Evolutionary conservation across 2,888 invertebrate species (phyloP).

Genomic region (Acrobasis consociella): DNA sequence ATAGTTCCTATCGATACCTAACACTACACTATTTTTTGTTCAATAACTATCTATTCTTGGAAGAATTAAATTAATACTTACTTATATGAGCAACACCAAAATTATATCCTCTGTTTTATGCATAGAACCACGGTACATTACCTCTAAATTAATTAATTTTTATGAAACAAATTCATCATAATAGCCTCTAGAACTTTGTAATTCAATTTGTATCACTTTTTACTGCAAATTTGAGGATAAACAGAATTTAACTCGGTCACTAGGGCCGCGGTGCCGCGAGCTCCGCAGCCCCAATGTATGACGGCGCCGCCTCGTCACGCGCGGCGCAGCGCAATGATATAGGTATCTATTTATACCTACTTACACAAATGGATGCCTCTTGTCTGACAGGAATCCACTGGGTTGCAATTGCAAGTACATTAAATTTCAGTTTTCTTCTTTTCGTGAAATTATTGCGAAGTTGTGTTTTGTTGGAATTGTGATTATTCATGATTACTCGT

Average conservation of each 20-base stretch:
- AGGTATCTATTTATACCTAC: not conserved
- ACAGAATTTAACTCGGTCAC: constrained; percentile 8
- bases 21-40: too few relatives aligned
- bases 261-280: constrained; percentile 17
- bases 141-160: not conserved
- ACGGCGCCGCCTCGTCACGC: not conserved
- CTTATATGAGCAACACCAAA: not conserved
- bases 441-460: not conserved
- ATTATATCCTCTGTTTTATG: not conserved
- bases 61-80: too few relatives aligned
- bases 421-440: not conserved
- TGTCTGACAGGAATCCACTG: not conserved
- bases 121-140: not conserved
- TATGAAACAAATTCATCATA: not conserved
- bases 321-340: constrained; percentile 25
- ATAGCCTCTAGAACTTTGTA: not conserved
- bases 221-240: not conserved
- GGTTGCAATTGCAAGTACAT: not conserved
- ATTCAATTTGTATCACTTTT: not conserved
- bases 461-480: not conserved
- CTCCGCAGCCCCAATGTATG: constrained; percentile 32
- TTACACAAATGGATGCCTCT: not conserved
- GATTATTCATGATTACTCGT: too few relatives aligned
- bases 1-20: too few relatives aligned
- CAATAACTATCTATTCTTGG: too few relatives aligned